A percentile compares a stretch with the other conserved stretches of the same genome.
Evolutionary conservation across 1,140 invertebrate genomes (phyloP).

Genomic region (Phortica variegata): DNA sequence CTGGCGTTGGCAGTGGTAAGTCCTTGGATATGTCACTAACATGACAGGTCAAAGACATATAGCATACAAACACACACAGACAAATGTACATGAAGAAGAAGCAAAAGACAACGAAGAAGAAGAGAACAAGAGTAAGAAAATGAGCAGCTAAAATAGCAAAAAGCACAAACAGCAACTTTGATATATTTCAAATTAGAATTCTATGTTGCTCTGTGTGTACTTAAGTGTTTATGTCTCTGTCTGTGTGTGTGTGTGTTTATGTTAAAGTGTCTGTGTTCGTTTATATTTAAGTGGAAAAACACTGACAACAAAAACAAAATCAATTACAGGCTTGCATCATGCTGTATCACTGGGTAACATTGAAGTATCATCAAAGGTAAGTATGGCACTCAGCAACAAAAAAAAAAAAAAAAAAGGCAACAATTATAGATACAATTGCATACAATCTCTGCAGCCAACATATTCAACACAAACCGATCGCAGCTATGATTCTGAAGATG

Average conservation of each 20-base stretch:
- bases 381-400: slow-evolving; percentile 9
- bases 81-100: slow-evolving; percentile 4
- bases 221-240: too few species aligned
- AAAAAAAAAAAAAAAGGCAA: background rate
- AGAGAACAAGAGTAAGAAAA: too few species aligned
- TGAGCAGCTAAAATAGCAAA: too few species aligned
- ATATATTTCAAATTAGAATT: too few species aligned
- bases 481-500: slow-evolving; percentile 72
- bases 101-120: too few species aligned
- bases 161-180: too few species aligned
- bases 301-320: slow-evolving; percentile 14
- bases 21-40: slow-evolving; percentile 35
- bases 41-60: slow-evolving; percentile 29
- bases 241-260: too few species aligned
- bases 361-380: slow-evolving; percentile 56
- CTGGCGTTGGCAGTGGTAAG: slow-evolving; percentile 34
- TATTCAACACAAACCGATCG: slow-evolving; percentile 65
- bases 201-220: too few species aligned
- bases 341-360: slow-evolving; percentile 58
- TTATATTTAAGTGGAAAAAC: background rate
- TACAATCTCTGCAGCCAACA: slow-evolving; percentile 60
- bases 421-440: slow-evolving; percentile 15
- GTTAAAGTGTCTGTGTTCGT: too few species aligned
- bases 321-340: slow-evolving; percentile 56
- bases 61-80: slow-evolving; percentile 12